Base-by-base conservation (phyloP, 2,888 invertebrate species). In the Cataglyphis rosenhaueri region DNA sequence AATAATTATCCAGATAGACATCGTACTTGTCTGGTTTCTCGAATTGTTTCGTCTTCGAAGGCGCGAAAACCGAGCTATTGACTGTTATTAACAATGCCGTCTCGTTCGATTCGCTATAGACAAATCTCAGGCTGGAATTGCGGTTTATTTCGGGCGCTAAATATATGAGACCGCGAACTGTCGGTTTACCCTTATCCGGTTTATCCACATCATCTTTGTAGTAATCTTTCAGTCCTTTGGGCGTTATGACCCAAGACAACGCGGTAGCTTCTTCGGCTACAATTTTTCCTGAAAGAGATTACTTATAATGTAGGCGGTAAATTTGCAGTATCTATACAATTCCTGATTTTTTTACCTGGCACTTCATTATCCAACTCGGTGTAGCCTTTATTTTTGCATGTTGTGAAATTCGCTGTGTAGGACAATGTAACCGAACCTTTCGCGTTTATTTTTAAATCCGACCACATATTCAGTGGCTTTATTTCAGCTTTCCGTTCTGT, bases 21-120 rank as follows among this genome's bases (percentile, higher is more conserved):
- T 95, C 92, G 85, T 95, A 95, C 0, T 82, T 91, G 3, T 95
- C 95, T 83, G 95, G 95, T 1, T 91, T 85, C 0, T 70, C 8
- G 38, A 96, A 89, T 9, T 88, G 85, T 0, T 86, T 88, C 61
- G 95, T 62, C 0, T 55, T 0, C 1, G 86, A 84, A 1, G 12
- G 35, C n/a, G 10, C 6, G 9, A 41, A 41, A 6, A 21, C 25
- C 6, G 15, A 12, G 8, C 32, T 61, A 12, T 5, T 10, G 12
- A 81, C 0, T 5, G 35, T 10, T 25, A 52, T 62, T 29, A 32
- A 55, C 0, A 55, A 18, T 12, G 25, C 2, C 8, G 9, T 79
- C 29, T 32, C 5, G 1, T 8, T 38, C 0, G n/a, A 52, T 38
- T 57, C 57, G 64, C 41, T 3, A 38, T 38, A 10, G 44, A 15